Percentiles rank a stretch among this genome's conserved stretches.
phyloP scores from a whole-genome alignment of 2,113 vertebrate species.

The Phyllopteryx taeniolatus region DNA sequence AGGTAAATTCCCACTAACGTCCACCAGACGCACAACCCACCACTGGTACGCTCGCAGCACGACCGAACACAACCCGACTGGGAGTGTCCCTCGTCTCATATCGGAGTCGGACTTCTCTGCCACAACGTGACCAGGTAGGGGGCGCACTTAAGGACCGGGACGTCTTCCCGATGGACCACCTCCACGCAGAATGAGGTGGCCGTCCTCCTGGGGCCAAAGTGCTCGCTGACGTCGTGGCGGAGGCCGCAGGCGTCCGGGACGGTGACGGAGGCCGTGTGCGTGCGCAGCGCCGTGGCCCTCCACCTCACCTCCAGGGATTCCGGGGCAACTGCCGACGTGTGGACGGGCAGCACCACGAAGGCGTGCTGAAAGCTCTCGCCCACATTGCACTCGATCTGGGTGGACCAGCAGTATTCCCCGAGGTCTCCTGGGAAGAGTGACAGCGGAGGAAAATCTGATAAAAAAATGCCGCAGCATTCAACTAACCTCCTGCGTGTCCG shows the following conservation, averaged over 20 bases:
- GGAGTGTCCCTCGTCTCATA: conserved; percentile 28
- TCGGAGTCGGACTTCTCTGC: conserved; percentile 43
- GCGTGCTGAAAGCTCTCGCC: conserved; percentile 60
- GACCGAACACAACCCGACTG: conserved; percentile 16
- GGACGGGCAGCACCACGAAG: conserved; percentile 64
- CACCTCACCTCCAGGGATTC: conserved; percentile 39
- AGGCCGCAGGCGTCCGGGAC: conserved; percentile 65
- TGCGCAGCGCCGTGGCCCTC: conserved; percentile 14
- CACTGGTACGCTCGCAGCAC: background rate
- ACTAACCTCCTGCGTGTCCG: no score
- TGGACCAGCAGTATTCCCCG: conserved; percentile 71
- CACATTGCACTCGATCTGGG: conserved; percentile 41
- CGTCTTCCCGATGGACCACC: conserved; percentile 16
- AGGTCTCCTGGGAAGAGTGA: conserved; percentile 50
- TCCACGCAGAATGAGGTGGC: conserved; percentile 59
- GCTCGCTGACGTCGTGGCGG: conserved; percentile 59
- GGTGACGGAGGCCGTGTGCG: conserved; percentile 28
- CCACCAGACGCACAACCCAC: background rate
- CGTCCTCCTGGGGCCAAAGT: conserved; percentile 17
- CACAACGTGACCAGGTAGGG: conserved; percentile 69
- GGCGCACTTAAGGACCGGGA: conserved; percentile 51
- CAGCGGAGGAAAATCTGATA: background rate
- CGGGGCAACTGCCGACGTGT: conserved; percentile 11
- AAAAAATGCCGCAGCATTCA: background rate
- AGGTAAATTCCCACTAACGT: background rate